Base-by-base conservation (phyloP, 2,797 vertebrate species). In the Acanthurus leucopareius region DNA sequence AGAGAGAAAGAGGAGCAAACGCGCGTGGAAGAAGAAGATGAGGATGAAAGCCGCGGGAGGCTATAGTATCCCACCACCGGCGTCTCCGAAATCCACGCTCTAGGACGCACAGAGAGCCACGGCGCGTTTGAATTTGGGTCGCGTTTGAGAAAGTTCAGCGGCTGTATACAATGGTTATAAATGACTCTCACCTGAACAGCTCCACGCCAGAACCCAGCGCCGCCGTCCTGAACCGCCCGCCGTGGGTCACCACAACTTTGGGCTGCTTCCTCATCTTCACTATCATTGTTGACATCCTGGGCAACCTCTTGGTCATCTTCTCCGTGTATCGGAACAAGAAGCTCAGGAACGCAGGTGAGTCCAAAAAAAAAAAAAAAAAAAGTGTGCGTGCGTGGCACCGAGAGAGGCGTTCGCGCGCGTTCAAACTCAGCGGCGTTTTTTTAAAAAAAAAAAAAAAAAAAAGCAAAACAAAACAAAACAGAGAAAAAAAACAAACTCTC, bases 321-420 rank as follows among this genome's bases (percentile, higher is more conserved):
- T 97, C 97, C 20, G 97, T 98, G 20, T 97, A 95, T 72, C 95
- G 97, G 57, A 98, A 98, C 93, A 98, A 97, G 94, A 98, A 98
- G 94, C 96, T 99, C 83, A 88, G 97, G 80, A 99, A 98, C 91
- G 96, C 97, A 93, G 98, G 97, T 98, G 95, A 95, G 97, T 80
- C 20, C 3, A 45, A 22, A 16, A 9, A 2, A 45, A 4, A 25
- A 11, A 19, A 45, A 22, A 16, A 9, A 2, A 45, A 4, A 25
- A 11, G 22, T 7, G 16, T 25, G 44, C 17, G 58, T 9, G 72
- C n/a, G 45, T 47, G 70, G 49, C 35, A 35, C 28, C 15, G 17
- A 22, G 9, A 40, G 38, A 56, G 44, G 8, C 22, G 17, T 61
- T 68, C 65, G 57, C 60, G 53, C 61, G 42, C 6, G 38, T 7